A percentile compares a stretch with the other conserved stretches of the same genome.
phyloP scores from a whole-genome alignment of 1,140 invertebrate genomes.

The Dolichoris vasculosae region DNA sequence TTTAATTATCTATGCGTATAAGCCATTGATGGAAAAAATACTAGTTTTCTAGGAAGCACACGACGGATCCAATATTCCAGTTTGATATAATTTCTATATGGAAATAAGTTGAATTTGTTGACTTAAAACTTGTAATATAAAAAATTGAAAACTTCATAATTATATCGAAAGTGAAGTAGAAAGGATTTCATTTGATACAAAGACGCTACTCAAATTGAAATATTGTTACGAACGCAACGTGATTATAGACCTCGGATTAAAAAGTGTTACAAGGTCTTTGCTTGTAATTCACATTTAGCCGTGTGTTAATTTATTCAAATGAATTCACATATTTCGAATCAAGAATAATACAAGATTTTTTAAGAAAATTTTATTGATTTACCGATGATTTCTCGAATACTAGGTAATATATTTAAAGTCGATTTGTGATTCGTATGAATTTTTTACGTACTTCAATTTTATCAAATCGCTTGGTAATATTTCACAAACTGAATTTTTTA shows the following conservation, averaged over 20 bases:
- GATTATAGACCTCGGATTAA: not conserved
- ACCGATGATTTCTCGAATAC: not conserved
- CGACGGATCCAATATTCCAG: not conserved
- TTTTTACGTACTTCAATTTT: no score
- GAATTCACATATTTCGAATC: not conserved
- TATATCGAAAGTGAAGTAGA: no score
- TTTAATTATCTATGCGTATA: not conserved
- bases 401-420: no score
- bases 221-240: not conserved
- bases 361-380: not conserved
- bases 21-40: not conserved
- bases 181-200: not conserved
- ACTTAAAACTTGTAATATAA: no score
- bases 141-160: no score
- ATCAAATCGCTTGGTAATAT: no score
- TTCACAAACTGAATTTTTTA: no score
- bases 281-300: not conserved
- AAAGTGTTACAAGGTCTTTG: not conserved
- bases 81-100: no score
- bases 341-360: not conserved
- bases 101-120: no score
- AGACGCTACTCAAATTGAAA: not conserved
- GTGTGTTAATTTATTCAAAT: not conserved
- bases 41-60: not conserved
- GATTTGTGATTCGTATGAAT: no score